Evolutionary conservation across 2,888 invertebrate genomes (phyloP).

Genomic region (Himalopsyche japonica): DNA sequence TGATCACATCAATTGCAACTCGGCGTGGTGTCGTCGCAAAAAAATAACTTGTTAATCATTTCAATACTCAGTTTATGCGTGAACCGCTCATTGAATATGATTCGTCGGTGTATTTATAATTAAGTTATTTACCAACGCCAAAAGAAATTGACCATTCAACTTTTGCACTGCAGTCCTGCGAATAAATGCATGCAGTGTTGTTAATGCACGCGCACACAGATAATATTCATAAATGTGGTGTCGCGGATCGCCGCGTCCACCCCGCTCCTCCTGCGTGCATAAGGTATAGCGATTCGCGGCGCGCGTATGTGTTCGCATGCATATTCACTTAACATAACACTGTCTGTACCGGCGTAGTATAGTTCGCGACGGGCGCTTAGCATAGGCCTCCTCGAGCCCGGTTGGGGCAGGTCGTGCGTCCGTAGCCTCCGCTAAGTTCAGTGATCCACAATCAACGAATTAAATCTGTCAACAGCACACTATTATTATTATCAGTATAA

Average conservation of each 20-base stretch:
- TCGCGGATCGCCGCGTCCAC: not conserved
- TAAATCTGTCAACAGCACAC: not conserved
- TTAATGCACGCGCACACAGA: not conserved
- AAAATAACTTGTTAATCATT: too few relatives aligned
- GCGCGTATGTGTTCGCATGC: not conserved
- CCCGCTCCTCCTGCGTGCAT: not conserved
- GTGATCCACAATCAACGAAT: not conserved
- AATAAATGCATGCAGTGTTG: not conserved
- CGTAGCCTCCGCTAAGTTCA: not conserved
- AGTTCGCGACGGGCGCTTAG: not conserved
- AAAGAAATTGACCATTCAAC: not conserved
- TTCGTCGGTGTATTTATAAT: too few relatives aligned
- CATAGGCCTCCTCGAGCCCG: not conserved
- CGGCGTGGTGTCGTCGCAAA: too few relatives aligned
- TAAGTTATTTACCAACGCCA: too few relatives aligned
- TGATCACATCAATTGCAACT: too few relatives aligned
- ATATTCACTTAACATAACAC: not conserved
- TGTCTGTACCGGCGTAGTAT: not conserved
- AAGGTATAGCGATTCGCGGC: not conserved
- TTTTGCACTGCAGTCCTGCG: not conserved
- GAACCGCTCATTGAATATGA: too few relatives aligned
- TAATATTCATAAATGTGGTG: not conserved
- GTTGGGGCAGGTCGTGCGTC: constrained; percentile 7
- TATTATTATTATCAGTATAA: too few relatives aligned
- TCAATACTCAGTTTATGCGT: too few relatives aligned